phyloP scores from a whole-genome alignment of 2,797 vertebrate genomes.

The Rhinoraja longicauda region DNA sequence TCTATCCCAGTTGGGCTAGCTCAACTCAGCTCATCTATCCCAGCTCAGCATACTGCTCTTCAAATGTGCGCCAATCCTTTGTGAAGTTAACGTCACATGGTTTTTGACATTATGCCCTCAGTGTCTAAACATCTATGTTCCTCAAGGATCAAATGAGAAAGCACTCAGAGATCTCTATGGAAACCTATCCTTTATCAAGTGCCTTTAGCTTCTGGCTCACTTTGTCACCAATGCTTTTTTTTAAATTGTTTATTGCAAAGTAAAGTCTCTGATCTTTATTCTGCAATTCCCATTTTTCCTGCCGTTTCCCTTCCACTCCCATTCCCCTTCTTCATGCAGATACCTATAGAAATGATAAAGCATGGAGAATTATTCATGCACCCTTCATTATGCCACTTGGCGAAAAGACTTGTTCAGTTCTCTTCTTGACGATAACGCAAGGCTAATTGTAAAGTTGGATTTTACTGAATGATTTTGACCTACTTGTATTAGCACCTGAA shows the following conservation, averaged over 20 bases:
- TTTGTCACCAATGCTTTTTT: neutral
- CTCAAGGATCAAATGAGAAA: neutral
- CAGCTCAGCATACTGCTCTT: neutral
- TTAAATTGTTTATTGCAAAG: neutral
- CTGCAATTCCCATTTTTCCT: neutral
- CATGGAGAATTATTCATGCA: neutral
- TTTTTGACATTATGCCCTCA: neutral
- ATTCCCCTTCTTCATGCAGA: neutral
- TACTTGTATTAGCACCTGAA: neutral
- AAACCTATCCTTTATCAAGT: neutral
- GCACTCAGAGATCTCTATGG: neutral
- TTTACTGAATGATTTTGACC: slow-evolving; percentile 35
- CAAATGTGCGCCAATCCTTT: neutral
- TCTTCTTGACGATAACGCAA: neutral
- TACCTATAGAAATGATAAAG: neutral
- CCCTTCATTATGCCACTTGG: neutral
- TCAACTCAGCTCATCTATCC: neutral
- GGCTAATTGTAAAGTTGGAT: neutral
- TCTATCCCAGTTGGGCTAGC: neutral
- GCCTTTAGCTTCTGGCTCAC: neutral
- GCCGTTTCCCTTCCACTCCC: neutral
- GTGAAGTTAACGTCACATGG: neutral
- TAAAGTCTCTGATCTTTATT: neutral
- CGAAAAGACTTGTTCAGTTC: neutral
- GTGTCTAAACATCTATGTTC: neutral